phyloP scores from a whole-genome alignment of 92 coral and sea anemone genomes.

The Scolanthus callimorphus region DNA sequence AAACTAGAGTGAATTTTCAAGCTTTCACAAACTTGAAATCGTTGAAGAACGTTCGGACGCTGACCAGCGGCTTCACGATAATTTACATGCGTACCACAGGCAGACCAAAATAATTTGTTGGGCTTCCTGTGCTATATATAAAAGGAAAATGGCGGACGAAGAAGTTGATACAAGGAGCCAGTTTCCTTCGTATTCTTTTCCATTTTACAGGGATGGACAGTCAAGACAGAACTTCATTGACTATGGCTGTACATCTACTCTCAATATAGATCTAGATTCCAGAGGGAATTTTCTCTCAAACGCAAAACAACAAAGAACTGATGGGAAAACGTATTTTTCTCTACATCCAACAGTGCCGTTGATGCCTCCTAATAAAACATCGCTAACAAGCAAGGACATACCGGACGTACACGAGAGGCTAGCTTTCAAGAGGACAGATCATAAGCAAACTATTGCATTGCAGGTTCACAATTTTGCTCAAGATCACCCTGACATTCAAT shows the following conservation, averaged over 20 bases:
- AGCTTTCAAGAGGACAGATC: neutral
- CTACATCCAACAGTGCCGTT: slow-evolving; percentile 68
- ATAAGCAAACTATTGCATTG: neutral
- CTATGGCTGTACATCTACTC: slow-evolving; percentile 71
- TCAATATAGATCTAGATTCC: slow-evolving; percentile 46
- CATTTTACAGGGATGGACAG: slow-evolving; percentile 54
- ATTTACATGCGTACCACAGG: neutral
- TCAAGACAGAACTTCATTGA: slow-evolving; percentile 65
- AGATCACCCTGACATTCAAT: slow-evolving; percentile 51
- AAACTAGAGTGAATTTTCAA: no score
- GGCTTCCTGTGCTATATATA: slow-evolving; percentile 5
- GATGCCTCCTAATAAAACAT: slow-evolving; percentile 37
- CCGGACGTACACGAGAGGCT: neutral
- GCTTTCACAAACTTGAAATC: no score
- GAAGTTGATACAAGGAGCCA: neutral
- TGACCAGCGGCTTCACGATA: neutral
- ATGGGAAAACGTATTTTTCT: neutral
- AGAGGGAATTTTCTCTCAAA: slow-evolving; percentile 15
- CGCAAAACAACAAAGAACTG: slow-evolving; percentile 42
- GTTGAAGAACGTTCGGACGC: neutral
- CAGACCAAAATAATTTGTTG: neutral
- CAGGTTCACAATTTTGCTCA: slow-evolving; percentile 47
- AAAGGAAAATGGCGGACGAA: neutral
- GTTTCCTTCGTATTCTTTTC: slow-evolving; percentile 72
- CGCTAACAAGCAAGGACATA: slow-evolving; percentile 14